Evolutionary conservation across 2,113 vertebrate species (phyloP).

Genomic region (Trematomus loennbergii): DNA sequence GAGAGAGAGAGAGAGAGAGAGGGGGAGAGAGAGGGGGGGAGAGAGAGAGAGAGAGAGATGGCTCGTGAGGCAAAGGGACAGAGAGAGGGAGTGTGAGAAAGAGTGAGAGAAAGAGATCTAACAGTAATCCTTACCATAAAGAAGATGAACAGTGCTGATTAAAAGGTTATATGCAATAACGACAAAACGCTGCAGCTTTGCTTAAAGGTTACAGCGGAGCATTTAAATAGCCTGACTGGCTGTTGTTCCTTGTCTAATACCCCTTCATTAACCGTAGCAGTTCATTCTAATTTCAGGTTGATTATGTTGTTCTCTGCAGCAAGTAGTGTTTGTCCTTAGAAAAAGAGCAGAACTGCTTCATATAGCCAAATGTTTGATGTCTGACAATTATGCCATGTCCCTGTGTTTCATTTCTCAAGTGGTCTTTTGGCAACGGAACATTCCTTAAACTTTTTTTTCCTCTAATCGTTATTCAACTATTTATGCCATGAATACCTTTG

Average conservation of each 20-base stretch:
- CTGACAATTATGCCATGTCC: constrained; percentile 33
- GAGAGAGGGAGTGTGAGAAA: constrained; percentile 28
- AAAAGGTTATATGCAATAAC: constrained; percentile 74
- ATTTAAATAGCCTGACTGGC: constrained; percentile 43
- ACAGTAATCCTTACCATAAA: constrained; percentile 71
- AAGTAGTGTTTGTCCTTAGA: not conserved
- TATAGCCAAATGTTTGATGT: constrained; percentile 4
- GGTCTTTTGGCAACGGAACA: not conserved
- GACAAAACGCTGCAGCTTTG: constrained; percentile 58
- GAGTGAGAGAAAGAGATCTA: constrained; percentile 56
- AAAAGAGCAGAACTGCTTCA: constrained; percentile 8
- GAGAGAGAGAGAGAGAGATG: too few relatives aligned
- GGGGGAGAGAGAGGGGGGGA: too few relatives aligned
- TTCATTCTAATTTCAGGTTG: not conserved
- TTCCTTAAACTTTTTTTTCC: not conserved
- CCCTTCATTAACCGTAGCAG: not conserved
- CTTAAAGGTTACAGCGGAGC: constrained; percentile 71
- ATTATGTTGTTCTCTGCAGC: not conserved
- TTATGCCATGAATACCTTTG: constrained; percentile 48
- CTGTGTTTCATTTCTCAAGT: constrained; percentile 32
- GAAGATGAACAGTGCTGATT: constrained; percentile 64
- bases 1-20: too few relatives aligned
- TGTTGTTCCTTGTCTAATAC: not conserved
- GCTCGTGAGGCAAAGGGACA: constrained; percentile 29
- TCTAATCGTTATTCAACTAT: constrained; percentile 21